Evolutionary conservation across 2,797 vertebrate species (phyloP).

Genomic region (Loris lydekkerianus): DNA sequence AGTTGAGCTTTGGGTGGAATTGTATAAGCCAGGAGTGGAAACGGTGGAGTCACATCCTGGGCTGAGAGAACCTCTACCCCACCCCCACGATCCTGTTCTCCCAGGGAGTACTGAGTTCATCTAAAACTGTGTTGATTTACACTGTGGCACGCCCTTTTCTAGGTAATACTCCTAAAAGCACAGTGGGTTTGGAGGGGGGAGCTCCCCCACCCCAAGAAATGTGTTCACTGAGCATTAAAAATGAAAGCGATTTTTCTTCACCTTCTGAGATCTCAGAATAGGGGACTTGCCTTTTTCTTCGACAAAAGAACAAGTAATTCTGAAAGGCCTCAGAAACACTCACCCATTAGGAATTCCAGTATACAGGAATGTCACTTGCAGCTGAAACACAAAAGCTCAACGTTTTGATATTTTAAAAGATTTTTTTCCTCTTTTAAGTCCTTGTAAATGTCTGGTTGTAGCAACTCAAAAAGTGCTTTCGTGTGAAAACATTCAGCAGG

Average conservation of each 20-base stretch:
- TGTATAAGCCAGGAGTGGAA: background rate
- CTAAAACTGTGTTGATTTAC: background rate
- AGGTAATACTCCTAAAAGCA: conserved; percentile 54
- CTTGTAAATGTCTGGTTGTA: conserved; percentile 58
- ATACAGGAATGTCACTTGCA: conserved; percentile 59
- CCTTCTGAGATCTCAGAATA: conserved; percentile 64
- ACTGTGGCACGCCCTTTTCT: conserved; percentile 15
- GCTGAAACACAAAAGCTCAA: conserved; percentile 76
- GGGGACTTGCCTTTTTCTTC: conserved; percentile 68
- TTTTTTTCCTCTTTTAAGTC: conserved; percentile 53
- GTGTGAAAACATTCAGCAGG: conserved; percentile 68
- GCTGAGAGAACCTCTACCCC: background rate
- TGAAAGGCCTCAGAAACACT: conserved; percentile 62
- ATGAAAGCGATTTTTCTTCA: conserved; percentile 63
- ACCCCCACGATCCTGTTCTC: background rate
- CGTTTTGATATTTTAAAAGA: conserved; percentile 78
- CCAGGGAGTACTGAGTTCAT: background rate
- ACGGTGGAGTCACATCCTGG: background rate
- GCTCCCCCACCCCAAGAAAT: background rate
- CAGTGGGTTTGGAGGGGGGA: conserved; percentile 30
- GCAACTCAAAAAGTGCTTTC: conserved; percentile 46
- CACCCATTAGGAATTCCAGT: conserved; percentile 71
- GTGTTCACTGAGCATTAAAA: conserved; percentile 62
- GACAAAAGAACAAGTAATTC: conserved; percentile 71
- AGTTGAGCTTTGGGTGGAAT: conserved; percentile 51